These are phyloP conservation scores for Oscheius onirici DNA, from an alignment of 2,888 invertebrate genomes.

Conservation along the genomic window DNA sequence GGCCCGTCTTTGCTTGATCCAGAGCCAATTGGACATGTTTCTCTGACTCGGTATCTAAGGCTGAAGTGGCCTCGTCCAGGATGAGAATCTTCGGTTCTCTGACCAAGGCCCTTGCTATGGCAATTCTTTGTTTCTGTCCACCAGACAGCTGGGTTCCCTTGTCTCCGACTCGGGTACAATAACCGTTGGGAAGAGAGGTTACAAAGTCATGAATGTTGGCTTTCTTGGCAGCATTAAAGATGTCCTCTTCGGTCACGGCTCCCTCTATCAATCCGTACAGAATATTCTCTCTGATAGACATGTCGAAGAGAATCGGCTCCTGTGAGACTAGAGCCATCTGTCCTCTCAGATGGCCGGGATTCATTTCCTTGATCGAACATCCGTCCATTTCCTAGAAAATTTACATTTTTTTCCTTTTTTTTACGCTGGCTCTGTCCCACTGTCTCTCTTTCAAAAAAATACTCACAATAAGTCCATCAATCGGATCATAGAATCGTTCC, in stretches of 20 bases:
- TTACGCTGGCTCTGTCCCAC: too few species aligned
- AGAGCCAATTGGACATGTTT: conserved; percentile 75
- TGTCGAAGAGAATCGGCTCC: conserved; percentile 73
- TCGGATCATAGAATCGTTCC: conserved; percentile 85
- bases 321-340: conserved; percentile 73
- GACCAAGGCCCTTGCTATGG: conserved; percentile 74
- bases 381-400: conserved; percentile 66
- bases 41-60: conserved; percentile 74
- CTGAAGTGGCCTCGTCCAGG: conserved; percentile 72
- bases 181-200: conserved; percentile 70
- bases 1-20: conserved; percentile 75
- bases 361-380: conserved; percentile 64
- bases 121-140: conserved; percentile 74
- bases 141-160: conserved; percentile 73
- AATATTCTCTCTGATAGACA: conserved; percentile 71
- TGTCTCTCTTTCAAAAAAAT: too few species aligned
- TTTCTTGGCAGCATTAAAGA: conserved; percentile 71
- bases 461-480: conserved; percentile 77
- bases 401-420: not conserved
- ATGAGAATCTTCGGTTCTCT: conserved; percentile 72
- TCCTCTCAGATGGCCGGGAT: conserved; percentile 69
- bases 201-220: conserved; percentile 74
- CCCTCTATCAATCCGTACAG: conserved; percentile 61
- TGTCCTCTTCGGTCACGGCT: conserved; percentile 67
- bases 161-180: conserved; percentile 9